Percentiles rank a stretch among this genome's conserved stretches.
Conservation (phyloP, 2,113 vertebrate species). For the Erinaceus europaeus region DNA sequence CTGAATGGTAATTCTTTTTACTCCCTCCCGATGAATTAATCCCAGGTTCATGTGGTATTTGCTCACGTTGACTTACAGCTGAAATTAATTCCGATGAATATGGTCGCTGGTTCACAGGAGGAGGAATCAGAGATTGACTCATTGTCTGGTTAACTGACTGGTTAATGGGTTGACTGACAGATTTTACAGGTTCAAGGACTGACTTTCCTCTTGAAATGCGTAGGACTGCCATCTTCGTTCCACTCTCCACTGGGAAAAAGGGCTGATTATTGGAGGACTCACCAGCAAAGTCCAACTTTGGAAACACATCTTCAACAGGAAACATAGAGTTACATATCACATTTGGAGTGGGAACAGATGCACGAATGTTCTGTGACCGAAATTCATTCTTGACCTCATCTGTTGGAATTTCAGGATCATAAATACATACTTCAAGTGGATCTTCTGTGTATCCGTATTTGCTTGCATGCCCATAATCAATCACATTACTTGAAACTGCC, state of each 20-base stretch:
- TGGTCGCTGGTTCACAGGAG: conserved; percentile 63
- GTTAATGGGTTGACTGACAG: conserved; percentile 70
- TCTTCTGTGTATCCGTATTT: conserved; percentile 86
- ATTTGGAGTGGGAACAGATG: conserved; percentile 43
- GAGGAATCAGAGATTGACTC: conserved; percentile 74
- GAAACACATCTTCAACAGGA: conserved; percentile 77
- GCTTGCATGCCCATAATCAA: conserved; percentile 95
- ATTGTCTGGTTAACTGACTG: conserved; percentile 75
- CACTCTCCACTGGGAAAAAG: conserved; percentile 75
- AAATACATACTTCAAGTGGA: conserved; percentile 77
- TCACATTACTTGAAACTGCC: conserved; percentile 87
- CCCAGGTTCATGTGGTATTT: conserved; percentile 60
- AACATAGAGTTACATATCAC: conserved; percentile 73
- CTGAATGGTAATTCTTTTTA: conserved; percentile 70
- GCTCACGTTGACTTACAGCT: conserved; percentile 69
- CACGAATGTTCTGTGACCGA: conserved; percentile 55
- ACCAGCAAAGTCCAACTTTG: conserved; percentile 66
- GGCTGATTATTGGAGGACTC: conserved; percentile 65
- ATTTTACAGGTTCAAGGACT: conserved; percentile 70
- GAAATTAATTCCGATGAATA: conserved; percentile 77
- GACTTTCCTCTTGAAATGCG: conserved; percentile 71
- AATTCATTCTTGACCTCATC: conserved; percentile 80
- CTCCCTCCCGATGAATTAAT: conserved; percentile 35
- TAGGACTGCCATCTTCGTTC: conserved; percentile 76
- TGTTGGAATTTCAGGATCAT: conserved; percentile 68